phyloP scores from a whole-genome alignment of 2,888 invertebrate species.

The Leptopilina syphax region DNA sequence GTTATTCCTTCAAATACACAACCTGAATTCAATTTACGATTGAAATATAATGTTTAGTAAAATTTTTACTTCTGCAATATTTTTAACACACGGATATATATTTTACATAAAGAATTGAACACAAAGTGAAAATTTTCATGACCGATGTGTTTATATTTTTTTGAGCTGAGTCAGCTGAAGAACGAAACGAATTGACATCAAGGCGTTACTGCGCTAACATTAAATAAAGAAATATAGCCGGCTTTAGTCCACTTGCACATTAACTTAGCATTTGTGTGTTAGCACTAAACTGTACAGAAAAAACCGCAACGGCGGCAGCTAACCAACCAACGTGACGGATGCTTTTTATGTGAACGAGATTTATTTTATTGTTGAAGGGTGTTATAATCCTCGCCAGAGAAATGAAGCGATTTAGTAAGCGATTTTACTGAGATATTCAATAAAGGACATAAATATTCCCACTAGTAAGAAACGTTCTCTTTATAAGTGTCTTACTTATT shows the following conservation, averaged over 20 bases:
- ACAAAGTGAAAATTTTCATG: not conserved
- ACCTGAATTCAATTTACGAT: too few relatives aligned
- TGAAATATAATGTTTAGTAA: too few relatives aligned
- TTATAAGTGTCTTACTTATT: too few relatives aligned
- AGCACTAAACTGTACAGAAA: slow-evolving; percentile 70
- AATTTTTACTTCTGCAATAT: too few relatives aligned
- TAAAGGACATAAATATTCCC: not conserved
- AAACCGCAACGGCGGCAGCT: slow-evolving; percentile 66
- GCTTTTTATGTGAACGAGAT: slow-evolving; percentile 67
- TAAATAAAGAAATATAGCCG: slow-evolving; percentile 75
- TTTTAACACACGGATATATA: too few relatives aligned
- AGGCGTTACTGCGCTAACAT: slow-evolving; percentile 70
- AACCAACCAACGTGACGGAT: slow-evolving; percentile 48
- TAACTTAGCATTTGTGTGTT: slow-evolving; percentile 70
- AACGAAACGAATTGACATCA: slow-evolving; percentile 72
- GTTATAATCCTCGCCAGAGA: slow-evolving; percentile 54
- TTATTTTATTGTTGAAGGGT: slow-evolving; percentile 71
- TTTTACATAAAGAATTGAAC: not conserved
- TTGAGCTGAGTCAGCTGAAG: slow-evolving; percentile 71
- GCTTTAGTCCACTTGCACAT: slow-evolving; percentile 65
- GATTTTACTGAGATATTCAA: slow-evolving; percentile 47
- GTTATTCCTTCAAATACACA: too few relatives aligned
- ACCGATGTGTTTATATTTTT: slow-evolving; percentile 7
- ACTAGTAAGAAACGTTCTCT: not conserved
- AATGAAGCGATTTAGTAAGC: slow-evolving; percentile 68